Evolutionary conservation across 1,140 invertebrate species (phyloP).

Genomic region (Sipha flava): DNA sequence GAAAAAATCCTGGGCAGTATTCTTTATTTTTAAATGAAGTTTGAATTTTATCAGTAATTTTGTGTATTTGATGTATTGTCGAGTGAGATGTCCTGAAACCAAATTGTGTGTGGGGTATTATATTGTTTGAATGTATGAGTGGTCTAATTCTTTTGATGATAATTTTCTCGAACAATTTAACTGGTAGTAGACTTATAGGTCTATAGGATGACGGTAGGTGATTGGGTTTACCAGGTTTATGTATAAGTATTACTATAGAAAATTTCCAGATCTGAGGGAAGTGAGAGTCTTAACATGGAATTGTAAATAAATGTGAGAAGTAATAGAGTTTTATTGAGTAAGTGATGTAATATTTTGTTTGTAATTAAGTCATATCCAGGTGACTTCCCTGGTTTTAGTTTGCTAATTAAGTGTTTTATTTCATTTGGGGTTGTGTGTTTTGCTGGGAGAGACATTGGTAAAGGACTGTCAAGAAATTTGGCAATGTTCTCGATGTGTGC

Average conservation of each 20-base stretch:
- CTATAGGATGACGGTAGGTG: not conserved
- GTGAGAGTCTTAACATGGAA: not conserved
- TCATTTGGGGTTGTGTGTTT: not conserved
- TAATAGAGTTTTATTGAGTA: not conserved
- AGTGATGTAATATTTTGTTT: not conserved
- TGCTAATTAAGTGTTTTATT: not conserved
- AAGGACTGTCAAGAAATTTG: not conserved
- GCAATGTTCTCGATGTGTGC: not conserved
- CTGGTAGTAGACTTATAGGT: not conserved
- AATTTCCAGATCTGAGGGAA: not conserved
- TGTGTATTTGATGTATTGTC: too few relatives aligned
- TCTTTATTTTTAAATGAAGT: too few relatives aligned
- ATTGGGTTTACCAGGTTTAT: not conserved
- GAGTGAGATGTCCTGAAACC: too few relatives aligned
- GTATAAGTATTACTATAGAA: not conserved
- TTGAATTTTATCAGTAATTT: too few relatives aligned
- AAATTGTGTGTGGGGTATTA: too few relatives aligned
- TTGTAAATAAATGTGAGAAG: not conserved
- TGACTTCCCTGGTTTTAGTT: too few relatives aligned
- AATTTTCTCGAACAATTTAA: too few relatives aligned
- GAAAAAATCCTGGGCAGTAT: too few relatives aligned
- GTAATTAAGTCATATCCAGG: not conserved
- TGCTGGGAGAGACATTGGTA: too few relatives aligned
- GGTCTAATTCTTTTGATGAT: too few relatives aligned
- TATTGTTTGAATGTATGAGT: too few relatives aligned